phyloP scores from a whole-genome alignment of 1,140 invertebrate species.

The Marisa cornuarietis region DNA sequence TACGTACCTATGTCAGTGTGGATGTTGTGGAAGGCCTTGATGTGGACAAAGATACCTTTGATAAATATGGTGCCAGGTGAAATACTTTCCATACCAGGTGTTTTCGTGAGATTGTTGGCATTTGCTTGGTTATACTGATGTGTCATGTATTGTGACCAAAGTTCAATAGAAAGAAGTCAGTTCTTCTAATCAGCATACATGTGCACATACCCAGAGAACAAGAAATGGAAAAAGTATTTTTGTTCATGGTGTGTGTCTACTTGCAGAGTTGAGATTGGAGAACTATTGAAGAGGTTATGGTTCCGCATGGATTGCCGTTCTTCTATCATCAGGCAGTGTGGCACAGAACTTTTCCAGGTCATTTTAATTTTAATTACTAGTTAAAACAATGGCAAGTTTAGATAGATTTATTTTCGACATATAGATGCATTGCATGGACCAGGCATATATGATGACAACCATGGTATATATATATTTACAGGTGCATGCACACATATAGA shows the following conservation, averaged over 20 bases:
- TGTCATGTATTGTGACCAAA: too few relatives aligned
- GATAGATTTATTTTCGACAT: too few relatives aligned
- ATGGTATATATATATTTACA: too few relatives aligned
- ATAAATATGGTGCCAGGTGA: constrained; percentile 36
- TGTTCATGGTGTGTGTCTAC: not conserved
- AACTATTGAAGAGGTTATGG: constrained; percentile 31
- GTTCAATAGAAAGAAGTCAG: too few relatives aligned
- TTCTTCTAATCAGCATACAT: too few relatives aligned
- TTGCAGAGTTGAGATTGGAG: constrained; percentile 30
- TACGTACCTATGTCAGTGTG: constrained; percentile 29
- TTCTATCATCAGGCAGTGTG: constrained; percentile 27
- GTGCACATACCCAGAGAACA: too few relatives aligned
- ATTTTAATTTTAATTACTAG: not conserved
- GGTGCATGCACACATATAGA: too few relatives aligned
- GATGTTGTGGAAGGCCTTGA: constrained; percentile 40
- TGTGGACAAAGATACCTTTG: constrained; percentile 37
- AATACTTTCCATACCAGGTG: not conserved
- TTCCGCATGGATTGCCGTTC: constrained; percentile 22
- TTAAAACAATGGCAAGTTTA: too few relatives aligned
- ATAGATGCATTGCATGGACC: too few relatives aligned
- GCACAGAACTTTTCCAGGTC: constrained; percentile 34
- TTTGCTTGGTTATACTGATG: too few relatives aligned
- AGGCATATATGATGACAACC: too few relatives aligned
- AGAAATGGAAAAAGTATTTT: not conserved
- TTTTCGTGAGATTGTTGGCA: not conserved